Evolutionary conservation across 2,797 vertebrate genomes (phyloP).

Genomic region (Darevskia mixta): DNA sequence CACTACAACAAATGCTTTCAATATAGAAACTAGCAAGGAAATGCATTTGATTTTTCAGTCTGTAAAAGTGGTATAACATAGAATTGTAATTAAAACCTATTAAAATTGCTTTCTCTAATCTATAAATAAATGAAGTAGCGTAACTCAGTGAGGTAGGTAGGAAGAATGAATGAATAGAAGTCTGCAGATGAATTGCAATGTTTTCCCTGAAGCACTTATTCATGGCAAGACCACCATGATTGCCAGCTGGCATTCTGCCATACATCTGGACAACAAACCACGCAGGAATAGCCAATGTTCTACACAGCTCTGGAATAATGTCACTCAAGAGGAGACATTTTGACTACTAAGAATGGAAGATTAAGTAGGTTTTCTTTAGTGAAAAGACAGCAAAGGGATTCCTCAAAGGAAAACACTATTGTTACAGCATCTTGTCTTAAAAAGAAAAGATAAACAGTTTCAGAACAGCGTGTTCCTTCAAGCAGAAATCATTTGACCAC

Average conservation of each 20-base stretch:
- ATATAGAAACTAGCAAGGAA: conserved; percentile 40
- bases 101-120: conserved; percentile 15
- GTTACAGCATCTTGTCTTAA: background rate
- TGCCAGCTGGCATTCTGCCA: conserved; percentile 41
- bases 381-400: conserved; percentile 3
- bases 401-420: background rate
- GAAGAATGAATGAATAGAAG: conserved; percentile 27
- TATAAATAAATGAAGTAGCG: conserved; percentile 48
- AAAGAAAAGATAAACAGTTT: background rate
- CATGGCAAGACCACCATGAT: conserved; percentile 39
- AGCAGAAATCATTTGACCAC: background rate
- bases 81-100: conserved; percentile 35
- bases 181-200: conserved; percentile 39
- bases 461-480: background rate
- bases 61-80: conserved; percentile 13
- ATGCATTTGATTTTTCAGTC: conserved; percentile 10
- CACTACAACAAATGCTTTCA: conserved; percentile 28
- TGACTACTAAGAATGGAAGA: conserved; percentile 20
- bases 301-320: conserved; percentile 19
- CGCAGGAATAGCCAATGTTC: conserved; percentile 14
- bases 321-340: conserved; percentile 21
- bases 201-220: conserved; percentile 40
- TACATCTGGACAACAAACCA: conserved; percentile 40
- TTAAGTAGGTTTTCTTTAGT: background rate
- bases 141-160: conserved; percentile 37